These are phyloP conservation scores for Synanthedon andrenaeformis DNA, from an alignment of 2,888 invertebrate species.

Conservation along the genomic window DNA sequence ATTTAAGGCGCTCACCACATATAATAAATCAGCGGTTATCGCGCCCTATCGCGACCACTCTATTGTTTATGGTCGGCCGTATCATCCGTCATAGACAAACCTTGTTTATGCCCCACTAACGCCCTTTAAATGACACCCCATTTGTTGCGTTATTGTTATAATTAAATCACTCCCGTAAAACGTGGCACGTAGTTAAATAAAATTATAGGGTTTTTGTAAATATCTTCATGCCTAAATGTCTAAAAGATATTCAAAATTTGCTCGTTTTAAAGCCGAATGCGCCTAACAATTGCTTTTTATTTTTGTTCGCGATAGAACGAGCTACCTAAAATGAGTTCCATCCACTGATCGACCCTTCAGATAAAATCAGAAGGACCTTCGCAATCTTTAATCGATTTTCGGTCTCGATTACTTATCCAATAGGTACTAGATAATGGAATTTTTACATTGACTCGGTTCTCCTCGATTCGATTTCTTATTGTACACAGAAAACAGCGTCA, in stretches of 20 bases:
- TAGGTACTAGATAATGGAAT: slow-evolving; percentile 36
- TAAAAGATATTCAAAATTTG: too few species aligned
- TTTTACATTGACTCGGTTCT: slow-evolving; percentile 32
- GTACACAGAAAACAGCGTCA: slow-evolving; percentile 22
- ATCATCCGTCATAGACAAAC: slow-evolving; percentile 43
- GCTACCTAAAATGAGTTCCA: slow-evolving; percentile 31
- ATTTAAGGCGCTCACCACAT: slow-evolving; percentile 36
- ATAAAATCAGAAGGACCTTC: slow-evolving; percentile 17
- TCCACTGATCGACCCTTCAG: slow-evolving; percentile 31
- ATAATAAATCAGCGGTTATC: slow-evolving; percentile 56
- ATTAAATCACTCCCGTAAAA: slow-evolving; percentile 5
- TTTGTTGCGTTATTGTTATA: slow-evolving; percentile 5
- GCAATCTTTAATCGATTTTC: slow-evolving; percentile 44
- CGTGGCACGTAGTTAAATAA: not conserved
- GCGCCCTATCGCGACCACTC: slow-evolving; percentile 36
- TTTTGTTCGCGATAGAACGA: slow-evolving; percentile 22
- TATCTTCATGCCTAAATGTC: slow-evolving; percentile 1
- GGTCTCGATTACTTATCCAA: slow-evolving; percentile 32
- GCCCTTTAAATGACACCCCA: slow-evolving; percentile 7
- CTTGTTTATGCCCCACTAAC: slow-evolving; percentile 19
- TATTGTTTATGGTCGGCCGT: slow-evolving; percentile 47
- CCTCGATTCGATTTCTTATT: slow-evolving; percentile 21
- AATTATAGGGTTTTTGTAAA: slow-evolving; percentile 4
- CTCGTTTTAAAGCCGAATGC: too few species aligned
- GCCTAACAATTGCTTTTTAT: slow-evolving; percentile 17